Evolutionary conservation across 1,140 invertebrate species (phyloP).

Genomic region (Temnothorax longispinosus): DNA sequence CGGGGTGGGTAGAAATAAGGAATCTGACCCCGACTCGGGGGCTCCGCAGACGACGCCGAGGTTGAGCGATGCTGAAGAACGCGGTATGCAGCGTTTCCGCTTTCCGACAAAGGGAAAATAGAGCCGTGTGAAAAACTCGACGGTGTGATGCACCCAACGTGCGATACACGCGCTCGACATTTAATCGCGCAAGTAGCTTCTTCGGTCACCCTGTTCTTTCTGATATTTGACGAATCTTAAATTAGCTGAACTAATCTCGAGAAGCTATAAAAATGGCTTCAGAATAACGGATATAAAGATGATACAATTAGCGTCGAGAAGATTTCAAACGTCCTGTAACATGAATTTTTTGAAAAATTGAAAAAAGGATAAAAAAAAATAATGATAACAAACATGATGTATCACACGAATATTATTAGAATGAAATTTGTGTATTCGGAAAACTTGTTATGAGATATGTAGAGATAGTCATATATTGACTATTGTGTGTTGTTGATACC

Average conservation of each 20-base stretch:
- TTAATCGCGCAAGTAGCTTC: neutral
- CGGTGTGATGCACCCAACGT: neutral
- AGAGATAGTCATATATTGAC: neutral
- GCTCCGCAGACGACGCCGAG: slow-evolving; percentile 21
- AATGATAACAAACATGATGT: neutral
- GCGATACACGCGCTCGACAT: neutral
- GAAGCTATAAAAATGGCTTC: neutral
- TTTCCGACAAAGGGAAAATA: slow-evolving; percentile 54
- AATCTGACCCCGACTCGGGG: slow-evolving; percentile 35
- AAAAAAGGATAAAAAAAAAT: neutral
- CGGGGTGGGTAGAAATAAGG: slow-evolving; percentile 12
- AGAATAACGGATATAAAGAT: neutral
- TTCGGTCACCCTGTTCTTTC: neutral
- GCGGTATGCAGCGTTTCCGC: slow-evolving; percentile 59
- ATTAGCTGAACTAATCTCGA: neutral
- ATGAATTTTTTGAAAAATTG: neutral
- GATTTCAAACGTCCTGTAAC: neutral
- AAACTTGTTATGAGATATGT: neutral
- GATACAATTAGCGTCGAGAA: neutral
- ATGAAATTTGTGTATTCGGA: neutral
- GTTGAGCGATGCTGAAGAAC: slow-evolving; percentile 30
- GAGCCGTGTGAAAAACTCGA: slow-evolving; percentile 59
- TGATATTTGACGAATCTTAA: neutral
- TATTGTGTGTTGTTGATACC: neutral
- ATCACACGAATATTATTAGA: neutral